Conservation (phyloP, 2,888 invertebrate species). For the Leistus spinibarbis region DNA sequence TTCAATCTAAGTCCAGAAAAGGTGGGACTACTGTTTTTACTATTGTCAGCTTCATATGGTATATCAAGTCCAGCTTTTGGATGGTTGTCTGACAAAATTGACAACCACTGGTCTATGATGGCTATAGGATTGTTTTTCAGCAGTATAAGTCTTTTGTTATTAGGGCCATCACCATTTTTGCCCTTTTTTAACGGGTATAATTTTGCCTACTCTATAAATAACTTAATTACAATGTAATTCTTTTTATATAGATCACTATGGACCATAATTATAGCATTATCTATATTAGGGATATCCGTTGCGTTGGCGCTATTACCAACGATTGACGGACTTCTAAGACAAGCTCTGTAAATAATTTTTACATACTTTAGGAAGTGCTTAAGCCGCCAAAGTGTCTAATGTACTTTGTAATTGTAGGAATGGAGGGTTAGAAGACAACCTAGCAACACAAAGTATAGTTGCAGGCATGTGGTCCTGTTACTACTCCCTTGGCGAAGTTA, state of each 20-base stretch:
- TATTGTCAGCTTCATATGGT: constrained; percentile 73
- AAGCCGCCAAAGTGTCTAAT: too few species aligned
- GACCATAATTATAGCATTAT: constrained; percentile 68
- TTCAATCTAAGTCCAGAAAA: constrained; percentile 68
- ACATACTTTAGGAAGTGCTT: neutral
- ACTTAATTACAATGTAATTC: neutral
- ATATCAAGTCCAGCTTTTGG: constrained; percentile 76
- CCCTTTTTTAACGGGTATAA: constrained; percentile 64
- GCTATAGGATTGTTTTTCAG: constrained; percentile 68
- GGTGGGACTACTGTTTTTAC: constrained; percentile 72
- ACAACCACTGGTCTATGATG: constrained; percentile 75
- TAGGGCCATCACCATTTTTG: constrained; percentile 70
- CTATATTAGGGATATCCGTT: constrained; percentile 70
- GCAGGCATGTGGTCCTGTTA: constrained; percentile 77
- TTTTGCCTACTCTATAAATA: constrained; percentile 13
- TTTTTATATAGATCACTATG: constrained; percentile 62
- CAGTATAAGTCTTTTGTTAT: constrained; percentile 64
- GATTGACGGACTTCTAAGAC: constrained; percentile 72
- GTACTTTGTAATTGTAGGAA: constrained; percentile 57
- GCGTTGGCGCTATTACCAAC: constrained; percentile 74
- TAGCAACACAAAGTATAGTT: constrained; percentile 74
- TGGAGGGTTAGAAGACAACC: constrained; percentile 68
- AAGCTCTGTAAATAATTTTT: constrained; percentile 64
- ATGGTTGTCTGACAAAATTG: constrained; percentile 68
- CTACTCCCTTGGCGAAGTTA: constrained; percentile 75